Evolutionary conservation across 2,797 vertebrate genomes (phyloP), one percentile per base, ranked within the genome.

Genomic region (Tachyglossus aculeatus): DNA sequence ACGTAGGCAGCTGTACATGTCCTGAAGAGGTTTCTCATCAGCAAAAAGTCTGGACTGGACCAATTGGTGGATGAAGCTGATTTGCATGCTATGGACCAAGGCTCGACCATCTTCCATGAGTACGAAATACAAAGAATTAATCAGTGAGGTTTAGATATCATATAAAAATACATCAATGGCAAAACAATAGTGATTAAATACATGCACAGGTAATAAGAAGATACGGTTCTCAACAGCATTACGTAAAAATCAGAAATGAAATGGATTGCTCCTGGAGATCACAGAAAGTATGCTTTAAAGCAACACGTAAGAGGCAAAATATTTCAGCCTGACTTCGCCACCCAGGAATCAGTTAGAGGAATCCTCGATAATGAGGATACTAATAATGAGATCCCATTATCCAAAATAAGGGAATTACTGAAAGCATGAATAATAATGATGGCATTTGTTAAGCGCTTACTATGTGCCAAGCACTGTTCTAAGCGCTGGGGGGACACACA

Each of bases 1-100:
- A 99, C 97, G 98, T 72, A 99, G 86, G 85, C 98, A 99, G 92
- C 87, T 98, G 92, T 99, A 99, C 98, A 99, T 98, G 90, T 99
- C 98, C 91, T 99, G 98, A 57, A 99, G 95, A 11, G 98, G 97
- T 76, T 98, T 99, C 78, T 98, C 98, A 90, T 99, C 98, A 59
- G 97, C 96, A 89, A 97, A 99, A 39, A 99, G 94, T n/a, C 98
- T 93, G 7, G 98, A 98, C 86, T 99, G 98, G 25, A 99, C 96
- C 91, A 99, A 69, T 78, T 99, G 96, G 52, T 99, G 98, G 88
- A 99, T 99, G 88, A 98, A 99, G 88, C 95, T 97, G 77, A 99
- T 95, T 89, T 99, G 98, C 94, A 99, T 94, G 88, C 97, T 99
- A 87, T 99, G 98, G 70, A 99, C 98, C 90, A 99, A 92, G 41